These are phyloP conservation scores for Orthosia incerta DNA, from an alignment of 2,888 invertebrate species.

Conservation along the genomic window DNA sequence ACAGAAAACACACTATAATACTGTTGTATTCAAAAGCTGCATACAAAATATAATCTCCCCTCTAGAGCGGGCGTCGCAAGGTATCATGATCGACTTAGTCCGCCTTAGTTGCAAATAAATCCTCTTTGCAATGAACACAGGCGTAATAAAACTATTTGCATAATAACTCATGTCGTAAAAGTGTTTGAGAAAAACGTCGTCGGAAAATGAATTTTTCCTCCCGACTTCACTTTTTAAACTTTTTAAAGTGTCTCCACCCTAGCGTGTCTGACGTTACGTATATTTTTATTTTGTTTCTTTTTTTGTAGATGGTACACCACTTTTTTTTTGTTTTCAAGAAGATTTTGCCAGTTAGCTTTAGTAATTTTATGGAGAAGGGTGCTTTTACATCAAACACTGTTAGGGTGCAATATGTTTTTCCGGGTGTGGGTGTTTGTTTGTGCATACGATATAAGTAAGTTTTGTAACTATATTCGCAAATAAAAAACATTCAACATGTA, in stretches of 20 bases:
- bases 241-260: conserved; percentile 60
- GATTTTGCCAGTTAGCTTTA: conserved; percentile 39
- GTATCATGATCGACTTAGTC: conserved; percentile 67
- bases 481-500: no score
- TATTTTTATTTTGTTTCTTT: conserved; percentile 42
- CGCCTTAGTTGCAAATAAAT: conserved; percentile 68
- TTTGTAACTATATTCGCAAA: background rate
- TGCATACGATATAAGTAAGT: background rate
- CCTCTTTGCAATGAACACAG: conserved; percentile 69
- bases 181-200: conserved; percentile 60
- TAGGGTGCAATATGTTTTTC: background rate
- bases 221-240: conserved; percentile 57
- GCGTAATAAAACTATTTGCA: conserved; percentile 73
- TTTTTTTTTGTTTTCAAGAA: conserved; percentile 26
- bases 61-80: conserved; percentile 46
- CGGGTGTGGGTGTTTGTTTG: background rate
- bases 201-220: conserved; percentile 64
- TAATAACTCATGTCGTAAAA: conserved; percentile 63
- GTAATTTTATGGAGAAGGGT: conserved; percentile 13
- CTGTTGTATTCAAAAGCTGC: conserved; percentile 30
- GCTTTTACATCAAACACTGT: conserved; percentile 14
- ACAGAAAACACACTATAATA: conserved; percentile 16
- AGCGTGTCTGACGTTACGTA: conserved; percentile 39
- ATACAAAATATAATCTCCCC: conserved; percentile 46
- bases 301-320: conserved; percentile 13